phyloP scores from a whole-genome alignment of 2,888 invertebrate genomes.

The Diachrysia chrysitis region DNA sequence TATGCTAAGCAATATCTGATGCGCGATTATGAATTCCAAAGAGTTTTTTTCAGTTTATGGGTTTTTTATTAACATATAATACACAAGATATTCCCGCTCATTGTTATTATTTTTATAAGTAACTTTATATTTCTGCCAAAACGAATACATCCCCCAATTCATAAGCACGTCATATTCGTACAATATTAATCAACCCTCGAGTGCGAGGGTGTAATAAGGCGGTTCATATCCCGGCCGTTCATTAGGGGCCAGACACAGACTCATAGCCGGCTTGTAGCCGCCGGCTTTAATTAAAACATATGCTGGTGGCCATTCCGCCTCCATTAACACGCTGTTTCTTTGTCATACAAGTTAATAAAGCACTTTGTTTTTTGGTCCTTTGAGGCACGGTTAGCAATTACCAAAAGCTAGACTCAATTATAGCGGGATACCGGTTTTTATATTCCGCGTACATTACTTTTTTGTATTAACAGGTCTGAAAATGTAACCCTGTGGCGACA shows the following conservation, averaged over 20 bases:
- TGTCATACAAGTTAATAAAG: conserved; percentile 51
- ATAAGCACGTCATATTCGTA: background rate
- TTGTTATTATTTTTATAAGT: background rate
- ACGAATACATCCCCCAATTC: background rate
- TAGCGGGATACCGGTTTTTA: background rate
- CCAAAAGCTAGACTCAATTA: background rate
- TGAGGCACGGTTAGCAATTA: conserved; percentile 25
- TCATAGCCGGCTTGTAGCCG: conserved; percentile 12
- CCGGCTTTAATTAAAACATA: conserved; percentile 61
- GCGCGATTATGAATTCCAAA: too few relatives aligned
- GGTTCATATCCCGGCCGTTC: conserved; percentile 21
- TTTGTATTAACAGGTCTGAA: background rate
- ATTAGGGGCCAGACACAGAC: conserved; percentile 19
- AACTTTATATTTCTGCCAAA: background rate
- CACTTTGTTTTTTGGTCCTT: conserved; percentile 26
- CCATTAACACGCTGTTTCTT: conserved; percentile 35
- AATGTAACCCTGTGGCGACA: background rate
- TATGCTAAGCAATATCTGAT: too few relatives aligned
- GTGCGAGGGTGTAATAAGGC: conserved; percentile 14
- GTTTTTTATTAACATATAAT: too few relatives aligned
- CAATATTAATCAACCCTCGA: conserved; percentile 11
- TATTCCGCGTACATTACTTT: background rate
- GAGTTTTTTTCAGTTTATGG: too few relatives aligned
- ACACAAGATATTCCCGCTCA: too few relatives aligned
- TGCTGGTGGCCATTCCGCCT: conserved; percentile 34